Base-by-base conservation (phyloP, 2,797 vertebrate genomes). In the Kryptolebias ocellatus region DNA sequence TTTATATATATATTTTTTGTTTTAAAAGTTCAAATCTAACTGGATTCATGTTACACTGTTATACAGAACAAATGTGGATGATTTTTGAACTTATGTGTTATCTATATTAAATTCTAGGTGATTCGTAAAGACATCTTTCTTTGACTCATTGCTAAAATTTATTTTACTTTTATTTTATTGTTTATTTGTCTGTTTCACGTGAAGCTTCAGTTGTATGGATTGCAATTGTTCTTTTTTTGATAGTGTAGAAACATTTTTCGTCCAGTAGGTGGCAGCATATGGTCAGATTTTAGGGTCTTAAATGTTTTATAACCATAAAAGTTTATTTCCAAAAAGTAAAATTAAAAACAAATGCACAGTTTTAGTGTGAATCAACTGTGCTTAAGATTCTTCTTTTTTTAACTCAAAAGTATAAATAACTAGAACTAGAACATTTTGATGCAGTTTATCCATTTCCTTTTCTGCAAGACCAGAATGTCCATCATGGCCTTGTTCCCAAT, bases 181-280 rank as follows among this genome's bases (percentile, higher is more conserved):
- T 24, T 0, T 14, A 9, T 7, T 14, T 16, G 15, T 29, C 29
- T 15, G 15, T 34, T 55, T 18, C 1, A 5, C 4, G 9, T 17
- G 11, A 37, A 1, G 18, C n/a, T 37, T 18, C 3, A 16, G 17
- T 53, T n/a, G 2, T 16, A 17, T 8, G 3, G 24, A 18, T 18
- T 14, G 17, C 18, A 14, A 2, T 6, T 57, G 12, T 44, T 16
- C 15, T n/a, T 39, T 18, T 18, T n/a, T 1, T 39, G 31, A 3
- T 0, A n/a, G 2, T 59, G 59, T 39, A 15, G 4, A 61, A 27
- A 0, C 15, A 2, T 1, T 9, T 74, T 24, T 67, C 46, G 24
- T 60, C 83, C 90, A 81, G 0, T 55, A 72, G 90, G 74, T 44
- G 88, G 84, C 74, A 84, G 83, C 66, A 86, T 42, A 53, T 17